Percentiles rank a stretch among this genome's conserved stretches.
Evolutionary conservation across 2,888 invertebrate species (phyloP).

Genomic region (Torymus auratus): DNA sequence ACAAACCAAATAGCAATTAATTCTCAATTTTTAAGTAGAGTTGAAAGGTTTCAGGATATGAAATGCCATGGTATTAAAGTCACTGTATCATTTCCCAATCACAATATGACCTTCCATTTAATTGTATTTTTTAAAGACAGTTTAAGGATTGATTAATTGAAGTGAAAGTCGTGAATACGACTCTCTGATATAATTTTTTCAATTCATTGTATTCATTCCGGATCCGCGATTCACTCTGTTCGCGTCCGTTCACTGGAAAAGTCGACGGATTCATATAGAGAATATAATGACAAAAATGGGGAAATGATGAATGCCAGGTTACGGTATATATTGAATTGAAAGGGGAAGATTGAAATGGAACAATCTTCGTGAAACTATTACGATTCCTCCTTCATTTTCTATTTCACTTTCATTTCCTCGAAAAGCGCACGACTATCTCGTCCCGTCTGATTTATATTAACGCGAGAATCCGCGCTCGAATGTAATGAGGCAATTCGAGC

Average conservation of each 20-base stretch:
- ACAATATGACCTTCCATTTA: background rate
- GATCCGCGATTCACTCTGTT: conserved; percentile 1
- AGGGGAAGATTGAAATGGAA: conserved; percentile 19
- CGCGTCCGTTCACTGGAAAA: background rate
- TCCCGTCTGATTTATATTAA: conserved; percentile 16
- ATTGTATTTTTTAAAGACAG: conserved; percentile 22
- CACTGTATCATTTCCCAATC: conserved; percentile 8
- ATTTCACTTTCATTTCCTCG: conserved; percentile 12
- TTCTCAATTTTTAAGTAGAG: too few species aligned
- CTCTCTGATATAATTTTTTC: background rate
- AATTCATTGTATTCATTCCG: background rate
- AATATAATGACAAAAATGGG: background rate
- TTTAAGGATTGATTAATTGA: conserved; percentile 20
- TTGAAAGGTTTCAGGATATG: too few species aligned
- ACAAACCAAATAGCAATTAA: too few species aligned
- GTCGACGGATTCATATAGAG: background rate
- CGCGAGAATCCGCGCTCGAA: background rate
- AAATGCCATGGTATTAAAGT: background rate
- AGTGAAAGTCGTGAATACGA: conserved; percentile 19
- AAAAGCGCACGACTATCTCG: background rate
- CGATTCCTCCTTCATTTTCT: conserved; percentile 14
- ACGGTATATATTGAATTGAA: too few species aligned
- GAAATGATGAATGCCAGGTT: background rate
- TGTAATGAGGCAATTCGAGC: background rate
- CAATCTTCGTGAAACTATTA: conserved; percentile 17